Evolutionary conservation across 2,797 vertebrate species (phyloP), one percentile per base, ranked within the genome.

Genomic region (Myioborus melanocephalus): DNA sequence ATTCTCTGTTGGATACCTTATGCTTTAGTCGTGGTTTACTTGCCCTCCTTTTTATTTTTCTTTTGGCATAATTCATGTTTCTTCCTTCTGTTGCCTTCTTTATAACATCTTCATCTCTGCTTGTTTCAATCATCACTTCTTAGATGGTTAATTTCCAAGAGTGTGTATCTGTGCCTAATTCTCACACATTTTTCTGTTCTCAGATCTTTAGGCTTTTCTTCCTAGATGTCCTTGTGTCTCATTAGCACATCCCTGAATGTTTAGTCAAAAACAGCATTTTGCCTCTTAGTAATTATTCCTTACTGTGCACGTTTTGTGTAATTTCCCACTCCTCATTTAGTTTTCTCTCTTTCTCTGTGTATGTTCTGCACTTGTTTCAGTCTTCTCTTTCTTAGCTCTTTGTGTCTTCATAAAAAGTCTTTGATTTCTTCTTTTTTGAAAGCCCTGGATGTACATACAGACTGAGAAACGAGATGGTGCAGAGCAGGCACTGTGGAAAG

Each of bases 391-490:
- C 44, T 81, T 24, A 83, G 39, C 13, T 87, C 10, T 77, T 73
- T 37, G 4, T 69, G 28, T 39, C 34, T 91, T 78, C 14, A 0
- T 78, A 68, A 69, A 56, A 87, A 83, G 43, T 71, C 39, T 91
- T 78, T 78, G 26, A 30, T 88, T 94, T 91, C 21, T 88, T 41
- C 47, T 52, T 41, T 49, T 63, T 76, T 5, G 4, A 41, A 56
- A 89, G 7, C 52, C 30, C 44, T 22, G 39, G 18, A 14, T 71
- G 14, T 27, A 2, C 0, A 0, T 11, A 5, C 2, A 10, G 35
- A 14, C 0, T 0, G 43, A 18, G 39, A 30, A 65, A 17, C 0
- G 19, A 34, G 30, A 3, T 46, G 44, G n/a, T 64, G 65, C n/a
- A 35, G 39, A 27, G 52, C 22, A 35, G 16, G 22, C 34, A 2